phyloP scores from a whole-genome alignment of 2,113 vertebrate genomes.

The Sylvilagus bachmani region DNA sequence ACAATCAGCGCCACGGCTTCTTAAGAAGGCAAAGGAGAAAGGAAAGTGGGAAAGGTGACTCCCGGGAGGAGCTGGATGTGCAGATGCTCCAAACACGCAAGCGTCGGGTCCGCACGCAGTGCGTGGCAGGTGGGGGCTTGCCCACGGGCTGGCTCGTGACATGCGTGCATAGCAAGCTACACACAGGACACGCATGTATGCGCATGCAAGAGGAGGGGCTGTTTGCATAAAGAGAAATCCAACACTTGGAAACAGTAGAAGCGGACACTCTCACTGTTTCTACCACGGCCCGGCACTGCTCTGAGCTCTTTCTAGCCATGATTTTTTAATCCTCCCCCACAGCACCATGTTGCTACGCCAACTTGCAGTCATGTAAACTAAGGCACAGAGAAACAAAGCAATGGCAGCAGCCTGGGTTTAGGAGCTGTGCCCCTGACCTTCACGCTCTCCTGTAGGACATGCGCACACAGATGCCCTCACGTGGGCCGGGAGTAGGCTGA shows the following conservation, averaged over 20 bases:
- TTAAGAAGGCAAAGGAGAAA: slow-evolving; percentile 34
- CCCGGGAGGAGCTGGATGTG: neutral
- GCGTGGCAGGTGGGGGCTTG: accelerated
- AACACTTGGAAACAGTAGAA: neutral
- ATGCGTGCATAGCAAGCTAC: neutral
- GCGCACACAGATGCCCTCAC: accelerated
- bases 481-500: neutral
- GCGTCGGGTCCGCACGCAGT: accelerated
- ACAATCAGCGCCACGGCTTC: slow-evolving; percentile 14
- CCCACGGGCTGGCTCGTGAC: neutral
- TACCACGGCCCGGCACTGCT: neutral
- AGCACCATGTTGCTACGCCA: neutral
- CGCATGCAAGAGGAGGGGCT: no score
- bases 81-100: neutral
- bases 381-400: neutral
- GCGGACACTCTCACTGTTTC: accelerated
- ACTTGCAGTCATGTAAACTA: neutral
- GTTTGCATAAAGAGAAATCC: neutral
- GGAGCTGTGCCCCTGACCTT: neutral
- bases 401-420: neutral
- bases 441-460: accelerated
- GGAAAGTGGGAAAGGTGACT: neutral
- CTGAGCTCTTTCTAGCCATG: neutral
- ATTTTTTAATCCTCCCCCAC: neutral
- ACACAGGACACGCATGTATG: neutral